These are phyloP conservation scores for Flexamia atlantica DNA, from an alignment of 2,888 invertebrate genomes.

Conservation along the genomic window DNA sequence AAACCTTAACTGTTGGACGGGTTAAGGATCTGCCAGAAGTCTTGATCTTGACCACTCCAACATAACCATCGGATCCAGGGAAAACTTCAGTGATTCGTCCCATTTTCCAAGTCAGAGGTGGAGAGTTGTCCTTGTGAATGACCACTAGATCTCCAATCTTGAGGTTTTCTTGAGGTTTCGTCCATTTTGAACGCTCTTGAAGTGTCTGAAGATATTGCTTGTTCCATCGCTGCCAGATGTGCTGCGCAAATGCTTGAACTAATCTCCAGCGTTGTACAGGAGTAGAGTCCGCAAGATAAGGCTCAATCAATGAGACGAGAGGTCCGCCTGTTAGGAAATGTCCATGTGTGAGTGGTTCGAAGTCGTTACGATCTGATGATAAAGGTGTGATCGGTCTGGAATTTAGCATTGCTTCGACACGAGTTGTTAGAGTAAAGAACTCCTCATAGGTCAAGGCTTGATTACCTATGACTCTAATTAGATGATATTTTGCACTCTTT, in stretches of 20 bases:
- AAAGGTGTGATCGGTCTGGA: slow-evolving; percentile 13
- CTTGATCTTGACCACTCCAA: background rate
- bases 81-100: too few relatives aligned
- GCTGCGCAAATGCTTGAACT: too few relatives aligned
- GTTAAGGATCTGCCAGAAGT: background rate
- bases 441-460: slow-evolving; percentile 42
- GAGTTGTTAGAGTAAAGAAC: too few relatives aligned
- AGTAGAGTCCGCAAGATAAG: background rate
- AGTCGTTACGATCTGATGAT: slow-evolving; percentile 64
- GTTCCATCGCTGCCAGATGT: too few relatives aligned
- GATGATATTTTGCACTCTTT: slow-evolving; percentile 44
- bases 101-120: too few relatives aligned
- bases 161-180: too few relatives aligned
- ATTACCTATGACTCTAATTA: slow-evolving; percentile 3
- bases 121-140: too few relatives aligned
- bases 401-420: slow-evolving; percentile 44
- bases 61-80: background rate
- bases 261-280: slow-evolving; percentile 67
- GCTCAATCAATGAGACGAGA: background rate
- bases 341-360: slow-evolving; percentile 68
- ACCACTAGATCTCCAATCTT: too few relatives aligned
- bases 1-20: slow-evolving; percentile 7
- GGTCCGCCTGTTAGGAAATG: slow-evolving; percentile 69
- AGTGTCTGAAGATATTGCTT: too few relatives aligned
- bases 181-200: too few relatives aligned